phyloP scores from a whole-genome alignment of 2,113 vertebrate genomes.

The Struthio camelus region DNA sequence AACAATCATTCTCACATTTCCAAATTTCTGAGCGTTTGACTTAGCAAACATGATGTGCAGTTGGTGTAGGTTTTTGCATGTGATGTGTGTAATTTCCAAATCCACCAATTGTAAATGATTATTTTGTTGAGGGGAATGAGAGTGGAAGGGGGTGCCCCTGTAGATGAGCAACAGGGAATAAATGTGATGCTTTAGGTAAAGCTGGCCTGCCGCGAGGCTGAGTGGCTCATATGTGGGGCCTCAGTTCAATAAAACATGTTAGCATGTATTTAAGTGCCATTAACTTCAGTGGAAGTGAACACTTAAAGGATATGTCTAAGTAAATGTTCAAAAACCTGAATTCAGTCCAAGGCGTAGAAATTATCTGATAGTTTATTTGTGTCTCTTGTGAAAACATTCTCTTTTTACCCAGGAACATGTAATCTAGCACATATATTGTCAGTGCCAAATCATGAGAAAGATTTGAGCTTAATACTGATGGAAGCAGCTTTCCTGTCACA shows the following conservation, averaged over 20 bases:
- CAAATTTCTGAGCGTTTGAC: not conserved
- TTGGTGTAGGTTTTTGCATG: not conserved
- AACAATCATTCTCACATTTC: not conserved
- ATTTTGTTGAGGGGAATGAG: not conserved
- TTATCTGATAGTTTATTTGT: not conserved
- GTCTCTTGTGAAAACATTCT: not conserved
- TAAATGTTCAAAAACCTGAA: not conserved
- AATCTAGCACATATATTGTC: not conserved
- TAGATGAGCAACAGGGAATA: not conserved
- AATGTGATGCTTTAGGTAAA: not conserved
- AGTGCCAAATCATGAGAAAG: accelerated
- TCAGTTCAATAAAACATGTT: not conserved
- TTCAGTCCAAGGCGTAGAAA: not conserved
- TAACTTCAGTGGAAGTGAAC: not conserved
- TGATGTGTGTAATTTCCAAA: not conserved
- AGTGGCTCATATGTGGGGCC: not conserved
- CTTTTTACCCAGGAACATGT: not conserved
- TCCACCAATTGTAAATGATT: not conserved
- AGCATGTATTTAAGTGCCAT: not conserved
- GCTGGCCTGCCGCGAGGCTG: not conserved
- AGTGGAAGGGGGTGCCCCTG: not conserved
- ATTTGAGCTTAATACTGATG: not conserved
- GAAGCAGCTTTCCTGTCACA: not conserved
- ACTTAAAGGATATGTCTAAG: not conserved
- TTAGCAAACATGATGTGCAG: not conserved